Evolutionary conservation across 2,888 invertebrate species (phyloP).

Genomic region (Xestia sexstrigata): DNA sequence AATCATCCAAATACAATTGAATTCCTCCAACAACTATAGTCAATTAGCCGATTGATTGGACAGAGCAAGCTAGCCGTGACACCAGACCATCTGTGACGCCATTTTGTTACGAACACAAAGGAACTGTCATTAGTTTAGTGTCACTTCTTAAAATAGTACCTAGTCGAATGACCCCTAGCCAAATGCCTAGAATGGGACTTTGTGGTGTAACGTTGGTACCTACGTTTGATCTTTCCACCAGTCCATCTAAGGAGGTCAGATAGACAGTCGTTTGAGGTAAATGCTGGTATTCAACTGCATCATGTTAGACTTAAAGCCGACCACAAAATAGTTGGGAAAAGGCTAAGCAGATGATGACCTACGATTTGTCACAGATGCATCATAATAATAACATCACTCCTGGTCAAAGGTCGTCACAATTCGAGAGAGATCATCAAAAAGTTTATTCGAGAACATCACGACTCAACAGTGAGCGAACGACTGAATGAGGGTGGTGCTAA

Average conservation of each 20-base stretch:
- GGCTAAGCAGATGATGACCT: background rate
- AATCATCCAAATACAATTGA: slow-evolving; percentile 38
- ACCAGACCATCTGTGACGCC: slow-evolving; percentile 54
- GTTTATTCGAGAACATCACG: background rate
- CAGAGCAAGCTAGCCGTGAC: slow-evolving; percentile 56
- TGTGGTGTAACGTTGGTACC: slow-evolving; percentile 2
- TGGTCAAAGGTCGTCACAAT: background rate
- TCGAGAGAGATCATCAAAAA: background rate
- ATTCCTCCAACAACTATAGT: slow-evolving; percentile 32
- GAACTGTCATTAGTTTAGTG: slow-evolving; percentile 57
- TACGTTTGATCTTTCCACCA: background rate
- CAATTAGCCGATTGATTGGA: slow-evolving; percentile 58
- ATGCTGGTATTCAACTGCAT: background rate
- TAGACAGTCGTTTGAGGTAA: background rate
- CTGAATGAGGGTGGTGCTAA: background rate
- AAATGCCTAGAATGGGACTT: slow-evolving; percentile 31
- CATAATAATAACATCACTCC: background rate
- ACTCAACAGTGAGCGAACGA: background rate
- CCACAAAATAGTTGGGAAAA: background rate
- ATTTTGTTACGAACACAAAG: slow-evolving; percentile 64
- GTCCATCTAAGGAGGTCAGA: background rate
- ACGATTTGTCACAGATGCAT: background rate
- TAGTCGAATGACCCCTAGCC: slow-evolving; percentile 52
- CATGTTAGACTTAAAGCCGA: background rate
- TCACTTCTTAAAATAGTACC: slow-evolving; percentile 68